Conservation (phyloP, 2,797 vertebrate genomes). For the Melopsittacus undulatus region DNA sequence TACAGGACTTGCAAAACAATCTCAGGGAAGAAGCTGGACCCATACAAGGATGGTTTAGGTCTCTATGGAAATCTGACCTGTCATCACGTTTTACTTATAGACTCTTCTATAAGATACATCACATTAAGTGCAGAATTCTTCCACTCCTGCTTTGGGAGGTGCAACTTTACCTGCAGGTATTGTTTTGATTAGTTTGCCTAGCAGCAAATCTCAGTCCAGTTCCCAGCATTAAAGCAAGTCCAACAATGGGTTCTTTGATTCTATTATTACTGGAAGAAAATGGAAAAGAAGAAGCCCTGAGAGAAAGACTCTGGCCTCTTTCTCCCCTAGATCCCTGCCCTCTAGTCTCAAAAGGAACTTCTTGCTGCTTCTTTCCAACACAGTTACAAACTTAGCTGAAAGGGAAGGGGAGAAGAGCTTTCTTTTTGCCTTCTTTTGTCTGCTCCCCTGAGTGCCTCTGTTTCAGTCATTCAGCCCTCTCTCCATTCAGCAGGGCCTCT, state of each 20-base stretch:
- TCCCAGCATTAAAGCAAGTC: background rate
- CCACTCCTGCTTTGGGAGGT: background rate
- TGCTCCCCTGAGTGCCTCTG: slow-evolving; percentile 36
- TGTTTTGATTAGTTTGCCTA: background rate
- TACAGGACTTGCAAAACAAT: background rate
- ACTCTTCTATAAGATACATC: background rate
- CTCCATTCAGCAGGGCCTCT: slow-evolving; percentile 23
- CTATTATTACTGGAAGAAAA: background rate
- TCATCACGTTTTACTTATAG: background rate
- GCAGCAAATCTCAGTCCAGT: background rate
- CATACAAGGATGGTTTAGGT: fast-evolving
- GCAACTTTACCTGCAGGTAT: background rate
- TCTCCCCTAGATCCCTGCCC: background rate
- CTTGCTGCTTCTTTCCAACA: slow-evolving; percentile 29
- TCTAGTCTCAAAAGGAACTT: slow-evolving; percentile 49
- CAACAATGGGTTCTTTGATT: slow-evolving; percentile 11
- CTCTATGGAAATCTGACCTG: background rate
- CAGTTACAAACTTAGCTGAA: slow-evolving; percentile 57
- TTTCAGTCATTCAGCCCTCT: slow-evolving; percentile 32
- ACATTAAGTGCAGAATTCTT: background rate
- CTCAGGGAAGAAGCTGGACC: background rate
- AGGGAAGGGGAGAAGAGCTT: background rate
- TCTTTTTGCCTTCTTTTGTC: background rate
- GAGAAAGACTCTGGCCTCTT: background rate
- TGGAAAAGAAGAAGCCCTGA: background rate